Evolutionary conservation across 2,113 vertebrate genomes (phyloP), one percentile per base, ranked within the genome.

Genomic region (Gobiocypris rarus): DNA sequence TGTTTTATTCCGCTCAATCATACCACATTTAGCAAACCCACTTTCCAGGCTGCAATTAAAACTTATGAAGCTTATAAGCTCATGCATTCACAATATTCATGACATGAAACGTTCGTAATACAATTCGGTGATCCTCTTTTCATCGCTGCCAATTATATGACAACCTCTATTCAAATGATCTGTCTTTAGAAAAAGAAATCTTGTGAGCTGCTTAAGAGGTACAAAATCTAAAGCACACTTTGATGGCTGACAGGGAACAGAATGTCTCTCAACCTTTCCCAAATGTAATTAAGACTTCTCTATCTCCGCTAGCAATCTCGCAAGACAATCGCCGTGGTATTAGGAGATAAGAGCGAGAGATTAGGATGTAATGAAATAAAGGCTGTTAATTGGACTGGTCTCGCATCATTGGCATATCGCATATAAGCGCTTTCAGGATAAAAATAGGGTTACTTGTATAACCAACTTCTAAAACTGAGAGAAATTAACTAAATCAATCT

Each of bases 291-390:
- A 86, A 81, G 78, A 65, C 59, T 76, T 80, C 71, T 50, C 78
- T 82, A 90, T 91, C 89, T 88, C 80, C 24, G 63, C 50, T 76
- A 34, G 83, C 74, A 48, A 89, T 92, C 91, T 89, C 75, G 77
- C 80, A 63, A 79, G 86, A 84, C 86, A 83, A 86, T 89, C 88
- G 80, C 78, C 56, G 84, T 61, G 17, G 85, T 86, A 84, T 90
- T 85, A 41, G 74, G 81, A 89, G 90, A 92, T 91, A 87, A 89
- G 79, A 87, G 52, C 58, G 86, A 89, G 69, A 85, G 89, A 92
- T 91, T 87, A 88, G 24, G 82, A 83, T 71, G 58, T 78, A 84
- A 89, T 89, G 87, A 84, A 91, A 86, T 87, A 83, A 90, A 84
- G 82, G 82, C 84, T 54, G 71, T 11, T 79, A 84, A 82, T 84